Base-by-base conservation (phyloP, 2,888 invertebrate genomes). In the Strigamia maritima region DNA sequence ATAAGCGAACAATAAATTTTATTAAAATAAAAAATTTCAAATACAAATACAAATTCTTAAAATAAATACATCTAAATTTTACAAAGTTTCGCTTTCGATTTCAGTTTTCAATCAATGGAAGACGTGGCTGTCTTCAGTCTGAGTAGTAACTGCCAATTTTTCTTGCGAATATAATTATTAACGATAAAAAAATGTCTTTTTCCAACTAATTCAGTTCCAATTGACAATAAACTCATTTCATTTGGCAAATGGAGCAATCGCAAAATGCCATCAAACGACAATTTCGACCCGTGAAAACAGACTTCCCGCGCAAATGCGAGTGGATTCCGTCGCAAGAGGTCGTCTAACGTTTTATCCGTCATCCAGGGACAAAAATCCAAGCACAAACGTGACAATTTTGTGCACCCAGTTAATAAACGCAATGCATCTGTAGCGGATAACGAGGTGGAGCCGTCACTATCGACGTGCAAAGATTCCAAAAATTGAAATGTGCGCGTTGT, bases 341-440 rank as follows among this genome's bases (percentile, higher is more conserved):
- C 78, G 6, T 78, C 78, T 22, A 78, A 70, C 19, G 70, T 78
- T 22, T 78, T 78, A 38, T 78, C 78, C 22, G 78, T 40, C 65
- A 78, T 2, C 78, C 78, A 78, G 31, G 78, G 78, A 38, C 65
- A 78, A 2, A 10, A 35, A 78, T 26, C 19, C 1, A 78, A 19
- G 7, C 22, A n/a, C 24, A 78, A 19, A 1, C 24, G 12, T 10
- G 26, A 10, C 26, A 78, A 12, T 8, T n/a, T 22, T 1, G 24
- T 26, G 22, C 78, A 78, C 1, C 70, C 19, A 28, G 78, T 10
- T 6, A 78, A 31, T 19, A 78, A 24, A 1, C 28, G 8, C 19
- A 70, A 28, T 1, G 78, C 78, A 35, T 70, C 38, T 1, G 70
- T 40, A 2, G 78, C 60, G 0, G 78, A 70, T 14, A 78, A 65